Conservation (phyloP, 2,113 vertebrate species). For the Petrocephalus zakoni region DNA sequence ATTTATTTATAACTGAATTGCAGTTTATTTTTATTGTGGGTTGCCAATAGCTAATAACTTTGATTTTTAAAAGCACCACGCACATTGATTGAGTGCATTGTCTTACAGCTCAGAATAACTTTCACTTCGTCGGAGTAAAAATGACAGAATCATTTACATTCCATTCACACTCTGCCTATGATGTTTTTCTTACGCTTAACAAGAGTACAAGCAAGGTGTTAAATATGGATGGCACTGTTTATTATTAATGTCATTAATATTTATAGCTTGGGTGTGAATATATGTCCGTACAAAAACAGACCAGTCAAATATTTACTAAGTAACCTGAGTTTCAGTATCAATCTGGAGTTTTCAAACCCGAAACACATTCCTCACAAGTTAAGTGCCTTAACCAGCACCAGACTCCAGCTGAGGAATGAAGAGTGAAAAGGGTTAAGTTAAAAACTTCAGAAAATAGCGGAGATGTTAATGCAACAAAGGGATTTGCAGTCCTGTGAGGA, state of each 20-base stretch:
- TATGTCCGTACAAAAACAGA: neutral
- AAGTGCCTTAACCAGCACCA: neutral
- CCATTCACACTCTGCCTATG: neutral
- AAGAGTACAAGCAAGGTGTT: neutral
- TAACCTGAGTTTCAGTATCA: neutral
- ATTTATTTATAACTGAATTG: neutral
- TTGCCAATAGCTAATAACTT: neutral
- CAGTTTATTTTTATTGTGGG: neutral
- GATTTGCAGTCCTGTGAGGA: neutral
- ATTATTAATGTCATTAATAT: conserved; percentile 1
- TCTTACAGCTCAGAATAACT: neutral
- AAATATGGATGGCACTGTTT: neutral
- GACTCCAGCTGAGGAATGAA: neutral
- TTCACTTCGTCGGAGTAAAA: neutral
- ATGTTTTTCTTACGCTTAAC: neutral
- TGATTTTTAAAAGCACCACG: neutral
- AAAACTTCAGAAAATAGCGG: neutral
- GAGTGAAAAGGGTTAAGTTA: neutral
- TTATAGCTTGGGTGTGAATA: neutral
- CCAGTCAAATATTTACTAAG: neutral
- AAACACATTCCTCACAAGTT: neutral
- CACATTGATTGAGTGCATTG: neutral
- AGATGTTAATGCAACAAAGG: neutral
- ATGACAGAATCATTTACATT: neutral
- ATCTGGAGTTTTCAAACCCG: neutral